Percentiles rank a stretch among this genome's conserved stretches.
These are phyloP conservation scores for Pomacea maculata DNA, from an alignment of 1,140 invertebrate genomes.

Conservation along the genomic window DNA sequence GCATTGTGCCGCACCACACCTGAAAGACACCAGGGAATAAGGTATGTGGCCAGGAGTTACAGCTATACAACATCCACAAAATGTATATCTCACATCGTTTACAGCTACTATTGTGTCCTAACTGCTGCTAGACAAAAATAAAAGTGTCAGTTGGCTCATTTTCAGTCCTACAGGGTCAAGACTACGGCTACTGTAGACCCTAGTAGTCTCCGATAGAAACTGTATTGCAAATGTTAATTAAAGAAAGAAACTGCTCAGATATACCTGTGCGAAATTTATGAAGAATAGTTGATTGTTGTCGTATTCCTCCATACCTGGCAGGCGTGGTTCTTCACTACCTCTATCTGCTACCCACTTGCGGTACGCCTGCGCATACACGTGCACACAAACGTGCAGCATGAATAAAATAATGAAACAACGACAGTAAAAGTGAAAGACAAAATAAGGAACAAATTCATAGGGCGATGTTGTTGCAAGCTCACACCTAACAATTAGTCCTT, in stretches of 20 bases:
- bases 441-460: no score
- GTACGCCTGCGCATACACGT: constrained; percentile 49
- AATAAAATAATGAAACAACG: no score
- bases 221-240: neutral
- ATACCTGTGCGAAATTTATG: constrained; percentile 65
- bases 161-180: neutral
- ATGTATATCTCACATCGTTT: neutral
- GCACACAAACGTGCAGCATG: no score
- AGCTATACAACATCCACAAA: neutral
- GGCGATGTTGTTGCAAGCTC: no score
- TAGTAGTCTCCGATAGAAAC: neutral
- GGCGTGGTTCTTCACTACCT: constrained; percentile 47
- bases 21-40: constrained; percentile 35
- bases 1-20: constrained; percentile 69
- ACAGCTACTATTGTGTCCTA: no score
- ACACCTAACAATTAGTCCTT: no score
- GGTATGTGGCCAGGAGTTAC: neutral
- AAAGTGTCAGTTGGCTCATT: no score
- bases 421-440: no score
- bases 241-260: neutral
- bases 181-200: neutral
- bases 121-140: neutral
- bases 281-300: constrained; percentile 85
- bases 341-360: constrained; percentile 47
- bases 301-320: constrained; percentile 68